Conservation (phyloP, 2,113 vertebrate genomes). For the Todiramphus saurophagus region DNA sequence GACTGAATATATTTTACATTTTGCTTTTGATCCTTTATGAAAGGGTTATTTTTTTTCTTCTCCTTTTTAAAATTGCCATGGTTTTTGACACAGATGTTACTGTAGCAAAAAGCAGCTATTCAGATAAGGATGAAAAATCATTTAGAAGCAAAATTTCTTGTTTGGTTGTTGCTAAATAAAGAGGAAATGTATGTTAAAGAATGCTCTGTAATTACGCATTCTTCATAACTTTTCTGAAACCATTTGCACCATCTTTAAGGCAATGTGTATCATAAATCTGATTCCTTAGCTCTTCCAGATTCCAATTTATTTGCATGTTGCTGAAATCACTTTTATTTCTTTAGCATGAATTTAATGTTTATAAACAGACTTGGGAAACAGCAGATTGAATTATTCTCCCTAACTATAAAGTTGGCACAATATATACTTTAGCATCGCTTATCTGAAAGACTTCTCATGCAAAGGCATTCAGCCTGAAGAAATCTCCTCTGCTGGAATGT, state of each 20-base stretch:
- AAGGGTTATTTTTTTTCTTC: neutral
- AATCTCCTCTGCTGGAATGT: neutral
- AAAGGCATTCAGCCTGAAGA: neutral
- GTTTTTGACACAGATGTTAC: neutral
- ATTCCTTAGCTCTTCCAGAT: neutral
- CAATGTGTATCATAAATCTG: neutral
- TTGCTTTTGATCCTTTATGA: conserved; percentile 3
- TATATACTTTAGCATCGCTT: neutral
- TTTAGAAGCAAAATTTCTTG: neutral
- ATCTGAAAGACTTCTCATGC: neutral
- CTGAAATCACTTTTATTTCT: neutral
- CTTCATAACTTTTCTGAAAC: neutral
- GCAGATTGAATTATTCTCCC: neutral
- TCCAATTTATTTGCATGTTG: neutral
- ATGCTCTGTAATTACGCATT: neutral
- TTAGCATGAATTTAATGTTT: neutral
- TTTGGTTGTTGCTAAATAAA: neutral
- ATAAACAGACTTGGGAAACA: neutral
- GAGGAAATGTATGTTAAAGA: neutral
- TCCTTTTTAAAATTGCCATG: neutral
- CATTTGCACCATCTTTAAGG: neutral
- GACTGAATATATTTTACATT: neutral
- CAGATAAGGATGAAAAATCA: neutral
- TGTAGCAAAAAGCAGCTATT: neutral
- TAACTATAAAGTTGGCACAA: neutral